Evolutionary conservation across 35 echinoderm and acorn worm genomes (phyloP).

Genomic region (Ophiothrix spiculata): DNA sequence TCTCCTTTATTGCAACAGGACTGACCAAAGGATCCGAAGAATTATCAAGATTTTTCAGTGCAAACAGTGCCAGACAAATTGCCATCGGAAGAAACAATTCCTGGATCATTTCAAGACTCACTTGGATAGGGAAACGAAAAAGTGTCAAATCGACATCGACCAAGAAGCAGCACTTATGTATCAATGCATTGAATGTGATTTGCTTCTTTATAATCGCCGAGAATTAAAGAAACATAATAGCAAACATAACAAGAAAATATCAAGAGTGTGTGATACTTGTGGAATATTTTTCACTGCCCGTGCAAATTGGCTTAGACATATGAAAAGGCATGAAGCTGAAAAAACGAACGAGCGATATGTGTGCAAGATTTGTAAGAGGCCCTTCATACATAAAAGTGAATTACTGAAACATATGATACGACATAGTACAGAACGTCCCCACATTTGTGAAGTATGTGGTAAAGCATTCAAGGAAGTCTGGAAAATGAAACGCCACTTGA

Average conservation of each 20-base stretch:
- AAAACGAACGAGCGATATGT: not conserved
- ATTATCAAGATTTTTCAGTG: not conserved
- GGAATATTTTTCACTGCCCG: not conserved
- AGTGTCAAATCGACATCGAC: not conserved
- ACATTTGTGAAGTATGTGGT: too few species aligned
- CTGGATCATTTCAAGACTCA: not conserved
- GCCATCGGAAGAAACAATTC: not conserved
- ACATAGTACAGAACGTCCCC: conserved; percentile 15
- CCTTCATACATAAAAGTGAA: not conserved
- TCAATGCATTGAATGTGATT: not conserved
- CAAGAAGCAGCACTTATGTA: not conserved
- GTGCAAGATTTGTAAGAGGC: not conserved
- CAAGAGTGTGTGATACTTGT: not conserved
- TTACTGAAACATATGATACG: conserved; percentile 17
- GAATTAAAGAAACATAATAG: not conserved
- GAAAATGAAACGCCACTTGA: not conserved
- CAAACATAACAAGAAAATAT: not conserved
- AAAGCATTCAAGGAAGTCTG: conserved; percentile 54
- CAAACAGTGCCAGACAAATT: not conserved
- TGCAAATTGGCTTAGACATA: not conserved
- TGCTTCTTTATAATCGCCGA: not conserved
- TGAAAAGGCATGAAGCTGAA: not conserved
- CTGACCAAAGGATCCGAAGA: not conserved
- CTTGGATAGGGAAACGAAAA: not conserved
- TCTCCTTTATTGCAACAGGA: too few species aligned